phyloP scores from a whole-genome alignment of 1,140 invertebrate genomes.

The Papilio machaon region DNA sequence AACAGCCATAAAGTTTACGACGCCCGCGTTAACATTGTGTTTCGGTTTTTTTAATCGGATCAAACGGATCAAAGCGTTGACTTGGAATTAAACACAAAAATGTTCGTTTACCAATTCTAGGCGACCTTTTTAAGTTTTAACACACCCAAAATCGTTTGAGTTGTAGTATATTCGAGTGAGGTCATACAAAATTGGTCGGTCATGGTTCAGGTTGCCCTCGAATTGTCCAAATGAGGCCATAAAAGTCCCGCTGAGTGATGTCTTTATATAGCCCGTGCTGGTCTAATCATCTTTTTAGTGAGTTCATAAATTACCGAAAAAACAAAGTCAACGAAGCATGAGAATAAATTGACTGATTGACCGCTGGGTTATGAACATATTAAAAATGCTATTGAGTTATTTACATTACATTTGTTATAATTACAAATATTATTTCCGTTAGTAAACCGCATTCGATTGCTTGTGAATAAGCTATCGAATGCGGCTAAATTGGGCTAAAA shows the following conservation, averaged over 20 bases:
- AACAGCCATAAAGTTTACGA: conserved; percentile 71
- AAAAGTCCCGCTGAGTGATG: conserved; percentile 69
- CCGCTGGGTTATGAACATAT: conserved; percentile 14
- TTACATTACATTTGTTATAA: not conserved
- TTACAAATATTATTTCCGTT: not conserved
- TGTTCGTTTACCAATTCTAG: conserved; percentile 39
- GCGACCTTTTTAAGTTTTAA: conserved; percentile 37
- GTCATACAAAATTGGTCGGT: conserved; percentile 50
- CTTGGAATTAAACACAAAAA: conserved; percentile 44
- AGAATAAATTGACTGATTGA: conserved; percentile 43
- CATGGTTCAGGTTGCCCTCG: conserved; percentile 65
- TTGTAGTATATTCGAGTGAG: conserved; percentile 39
- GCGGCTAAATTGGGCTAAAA: not conserved
- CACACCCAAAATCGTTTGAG: conserved; percentile 20
- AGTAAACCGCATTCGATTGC: not conserved
- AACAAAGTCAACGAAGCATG: conserved; percentile 47
- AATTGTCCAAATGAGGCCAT: conserved; percentile 68
- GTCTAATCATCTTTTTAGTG: conserved; percentile 72
- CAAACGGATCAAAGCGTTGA: conserved; percentile 53
- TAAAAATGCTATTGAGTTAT: conserved; percentile 17
- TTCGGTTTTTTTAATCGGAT: conserved; percentile 60
- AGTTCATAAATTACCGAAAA: conserved; percentile 61
- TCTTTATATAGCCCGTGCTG: conserved; percentile 58
- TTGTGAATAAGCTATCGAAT: not conserved
- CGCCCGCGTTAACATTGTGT: conserved; percentile 55